These are phyloP conservation scores for Dermolepida albohirtum DNA, from an alignment of 2,888 invertebrate genomes.

Conservation along the genomic window DNA sequence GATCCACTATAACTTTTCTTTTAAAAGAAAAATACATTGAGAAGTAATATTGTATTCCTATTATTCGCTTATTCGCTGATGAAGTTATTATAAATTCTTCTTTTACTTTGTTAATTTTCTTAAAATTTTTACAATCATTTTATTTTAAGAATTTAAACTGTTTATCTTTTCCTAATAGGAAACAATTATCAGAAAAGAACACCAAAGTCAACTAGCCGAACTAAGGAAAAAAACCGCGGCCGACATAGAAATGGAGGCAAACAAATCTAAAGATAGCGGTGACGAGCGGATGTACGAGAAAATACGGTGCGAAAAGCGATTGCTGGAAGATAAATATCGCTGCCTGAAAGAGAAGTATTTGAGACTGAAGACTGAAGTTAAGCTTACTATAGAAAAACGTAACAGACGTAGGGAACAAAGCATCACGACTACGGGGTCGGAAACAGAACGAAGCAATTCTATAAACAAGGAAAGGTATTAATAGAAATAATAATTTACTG, in stretches of 20 bases:
- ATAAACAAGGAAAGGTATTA: slow-evolving; percentile 67
- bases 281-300: slow-evolving; percentile 72
- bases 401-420: slow-evolving; percentile 74
- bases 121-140: too few relatives aligned
- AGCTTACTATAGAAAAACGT: slow-evolving; percentile 80
- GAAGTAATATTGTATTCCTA: too few relatives aligned
- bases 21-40: too few relatives aligned
- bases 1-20: too few relatives aligned
- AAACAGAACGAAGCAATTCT: slow-evolving; percentile 83
- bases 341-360: slow-evolving; percentile 86
- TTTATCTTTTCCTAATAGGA: slow-evolving; percentile 66
- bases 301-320: slow-evolving; percentile 76
- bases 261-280: slow-evolving; percentile 56
- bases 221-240: slow-evolving; percentile 72
- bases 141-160: too few relatives aligned
- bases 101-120: too few relatives aligned
- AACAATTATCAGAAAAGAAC: slow-evolving; percentile 75
- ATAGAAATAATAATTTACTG: slow-evolving; percentile 32
- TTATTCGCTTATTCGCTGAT: too few relatives aligned
- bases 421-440: slow-evolving; percentile 76
- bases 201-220: slow-evolving; percentile 74
- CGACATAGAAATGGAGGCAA: slow-evolving; percentile 64
- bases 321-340: slow-evolving; percentile 82
- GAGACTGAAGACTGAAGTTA: slow-evolving; percentile 82
- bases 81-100: too few relatives aligned